Conservation (phyloP, 2,797 vertebrate genomes). For the Lepus oiostolus region DNA sequence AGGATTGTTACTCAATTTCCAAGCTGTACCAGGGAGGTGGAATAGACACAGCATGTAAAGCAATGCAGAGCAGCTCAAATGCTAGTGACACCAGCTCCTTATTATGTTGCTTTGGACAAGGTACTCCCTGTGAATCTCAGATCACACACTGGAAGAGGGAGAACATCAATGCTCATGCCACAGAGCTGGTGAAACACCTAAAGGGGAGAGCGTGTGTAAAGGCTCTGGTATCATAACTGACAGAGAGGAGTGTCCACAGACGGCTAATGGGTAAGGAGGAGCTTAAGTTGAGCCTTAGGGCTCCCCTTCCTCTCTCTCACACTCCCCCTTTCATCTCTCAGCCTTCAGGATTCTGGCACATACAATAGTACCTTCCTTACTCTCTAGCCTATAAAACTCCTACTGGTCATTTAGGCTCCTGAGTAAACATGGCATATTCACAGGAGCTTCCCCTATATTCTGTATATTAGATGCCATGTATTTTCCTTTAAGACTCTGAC, state of each 20-base stretch:
- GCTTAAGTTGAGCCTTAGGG: not conserved
- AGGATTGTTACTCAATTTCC: rapidly evolving
- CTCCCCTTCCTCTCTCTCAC: not conserved
- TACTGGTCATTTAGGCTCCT: not conserved
- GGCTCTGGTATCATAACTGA: not conserved
- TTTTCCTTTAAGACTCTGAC: not conserved
- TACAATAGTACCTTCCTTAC: not conserved
- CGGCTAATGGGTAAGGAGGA: not conserved
- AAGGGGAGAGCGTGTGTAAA: not conserved
- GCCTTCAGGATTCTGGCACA: not conserved
- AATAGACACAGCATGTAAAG: not conserved
- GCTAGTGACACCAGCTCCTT: not conserved
- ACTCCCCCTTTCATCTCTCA: too few species aligned
- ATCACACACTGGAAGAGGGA: too few species aligned
- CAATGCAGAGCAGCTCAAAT: not conserved
- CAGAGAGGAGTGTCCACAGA: not conserved
- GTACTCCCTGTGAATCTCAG: not conserved
- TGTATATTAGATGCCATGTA: too few species aligned
- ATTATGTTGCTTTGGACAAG: not conserved
- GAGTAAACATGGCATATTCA: not conserved
- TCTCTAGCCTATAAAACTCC: too few species aligned
- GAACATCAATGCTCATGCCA: not conserved
- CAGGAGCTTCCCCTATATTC: not conserved
- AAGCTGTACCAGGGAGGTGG: not conserved
- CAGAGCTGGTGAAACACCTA: not conserved